Conservation (phyloP, 2,888 invertebrate species). For the Pasiphila rectangulata region DNA sequence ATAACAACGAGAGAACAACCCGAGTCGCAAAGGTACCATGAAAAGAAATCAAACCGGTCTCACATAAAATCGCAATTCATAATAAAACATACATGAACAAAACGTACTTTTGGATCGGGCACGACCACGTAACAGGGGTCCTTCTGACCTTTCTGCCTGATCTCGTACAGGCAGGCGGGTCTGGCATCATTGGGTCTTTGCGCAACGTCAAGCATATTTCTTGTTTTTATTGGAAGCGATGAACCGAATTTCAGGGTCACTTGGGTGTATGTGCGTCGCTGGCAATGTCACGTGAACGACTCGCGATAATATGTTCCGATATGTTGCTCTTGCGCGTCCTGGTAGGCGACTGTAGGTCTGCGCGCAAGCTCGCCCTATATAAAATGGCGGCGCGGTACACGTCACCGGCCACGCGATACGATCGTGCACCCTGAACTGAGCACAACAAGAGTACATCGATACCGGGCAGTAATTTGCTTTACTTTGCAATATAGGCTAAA, state of each 20-base stretch:
- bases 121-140: constrained; percentile 86
- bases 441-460: constrained; percentile 61
- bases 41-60: constrained; percentile 10
- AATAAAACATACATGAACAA: constrained; percentile 4
- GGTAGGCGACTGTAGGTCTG: constrained; percentile 84
- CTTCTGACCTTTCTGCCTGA: constrained; percentile 83
- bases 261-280: constrained; percentile 44
- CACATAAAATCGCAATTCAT: background rate
- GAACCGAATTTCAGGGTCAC: constrained; percentile 52
- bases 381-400: constrained; percentile 72
- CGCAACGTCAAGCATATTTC: constrained; percentile 64
- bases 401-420: constrained; percentile 71
- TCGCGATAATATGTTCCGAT: constrained; percentile 43
- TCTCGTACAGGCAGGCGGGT: constrained; percentile 85
- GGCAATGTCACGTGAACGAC: constrained; percentile 50
- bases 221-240: constrained; percentile 36
- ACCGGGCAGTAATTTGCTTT: constrained; percentile 47
- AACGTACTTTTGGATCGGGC: constrained; percentile 84
- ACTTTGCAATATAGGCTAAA: constrained; percentile 17
- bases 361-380: constrained; percentile 74
- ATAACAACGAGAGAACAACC: background rate
- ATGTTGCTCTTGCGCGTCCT: constrained; percentile 58
- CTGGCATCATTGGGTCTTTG: constrained; percentile 73
- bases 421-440: constrained; percentile 71
- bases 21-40: constrained; percentile 2